Base-by-base conservation (phyloP, 2,113 vertebrate genomes). In the Anolis sagrei region DNA sequence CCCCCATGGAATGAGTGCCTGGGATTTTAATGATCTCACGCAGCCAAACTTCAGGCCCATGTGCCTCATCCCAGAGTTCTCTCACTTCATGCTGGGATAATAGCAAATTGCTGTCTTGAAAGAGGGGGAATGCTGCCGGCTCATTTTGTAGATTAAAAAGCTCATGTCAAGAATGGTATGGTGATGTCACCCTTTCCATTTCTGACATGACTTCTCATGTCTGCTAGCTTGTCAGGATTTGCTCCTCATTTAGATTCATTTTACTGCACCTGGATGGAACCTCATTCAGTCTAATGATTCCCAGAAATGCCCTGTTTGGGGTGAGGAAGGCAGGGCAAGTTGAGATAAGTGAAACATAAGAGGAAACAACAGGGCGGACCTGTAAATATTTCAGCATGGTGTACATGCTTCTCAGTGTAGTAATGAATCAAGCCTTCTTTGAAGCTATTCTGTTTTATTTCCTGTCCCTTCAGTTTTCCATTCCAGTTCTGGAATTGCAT, bases 21-120 rank as follows among this genome's bases (percentile, higher is more conserved):
- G 34, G 62, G 25, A 61, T 77, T 76, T 70, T 39, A 58, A 76
- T 87, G 79, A 76, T 72, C 11, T 61, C 27, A 44, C 73, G 34
- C 29, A 6, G 5, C 34, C 18, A 36, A 49, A 73, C 36, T 39
- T 49, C 69, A 80, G 51, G 29, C 32, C 51, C 18, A 76, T 76
- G 29, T n/a, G 49, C 18, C 23, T 75, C 34, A 78, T n/a, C 32
- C 49, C 48, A 29, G 36, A 75, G 21, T 62, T 58, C 32, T 27
- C 16, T 81, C 79, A 49, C 58, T 34, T 34, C 34, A 68, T 82
- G 72, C 48, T 19, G 32, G 39, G 44, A 68, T 62, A 68, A 62
- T 64, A 5, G 29, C 14, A 34, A 29, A 34, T 23, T 32, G 18
- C 70, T 73, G 10, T 44, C 68, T 64, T 39, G 2, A 64, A 7